Evolutionary conservation across 2,113 vertebrate species (phyloP).

Genomic region (Gallinago media): DNA sequence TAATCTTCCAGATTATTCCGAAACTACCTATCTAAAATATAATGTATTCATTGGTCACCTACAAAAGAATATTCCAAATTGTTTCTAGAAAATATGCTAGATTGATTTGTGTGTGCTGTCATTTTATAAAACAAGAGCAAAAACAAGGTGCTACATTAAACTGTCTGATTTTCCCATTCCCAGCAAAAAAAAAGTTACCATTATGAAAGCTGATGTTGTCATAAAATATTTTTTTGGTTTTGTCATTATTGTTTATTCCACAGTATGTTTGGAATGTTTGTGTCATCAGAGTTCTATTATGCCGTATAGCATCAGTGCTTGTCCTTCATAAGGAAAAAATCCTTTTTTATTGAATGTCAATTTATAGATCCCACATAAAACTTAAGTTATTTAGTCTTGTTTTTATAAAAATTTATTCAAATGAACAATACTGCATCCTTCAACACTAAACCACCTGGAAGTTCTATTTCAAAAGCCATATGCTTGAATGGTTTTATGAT

Average conservation of each 20-base stretch:
- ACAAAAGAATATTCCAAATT: not conserved
- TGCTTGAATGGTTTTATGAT: not conserved
- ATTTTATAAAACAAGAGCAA: not conserved
- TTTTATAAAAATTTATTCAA: not conserved
- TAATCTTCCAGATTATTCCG: not conserved
- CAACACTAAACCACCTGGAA: not conserved
- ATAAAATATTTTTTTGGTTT: accelerated
- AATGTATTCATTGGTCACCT: not conserved
- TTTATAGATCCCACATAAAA: not conserved
- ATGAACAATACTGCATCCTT: not conserved
- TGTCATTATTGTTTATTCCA: not conserved
- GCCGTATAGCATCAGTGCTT: not conserved
- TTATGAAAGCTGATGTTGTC: not conserved
- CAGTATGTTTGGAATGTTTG: not conserved
- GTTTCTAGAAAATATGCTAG: not conserved
- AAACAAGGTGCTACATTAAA: accelerated
- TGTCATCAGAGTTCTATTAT: not conserved
- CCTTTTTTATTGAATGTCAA: not conserved
- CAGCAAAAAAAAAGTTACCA: not conserved
- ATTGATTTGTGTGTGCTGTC: not conserved
- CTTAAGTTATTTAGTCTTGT: not conserved
- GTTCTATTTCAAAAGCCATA: not conserved
- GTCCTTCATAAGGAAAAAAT: not conserved
- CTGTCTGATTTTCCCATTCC: not conserved
- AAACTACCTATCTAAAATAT: not conserved